Percentiles rank a stretch among this genome's conserved stretches.
phyloP scores from a whole-genome alignment of 2,797 vertebrate species.

The Pyrocephalus nanus region DNA sequence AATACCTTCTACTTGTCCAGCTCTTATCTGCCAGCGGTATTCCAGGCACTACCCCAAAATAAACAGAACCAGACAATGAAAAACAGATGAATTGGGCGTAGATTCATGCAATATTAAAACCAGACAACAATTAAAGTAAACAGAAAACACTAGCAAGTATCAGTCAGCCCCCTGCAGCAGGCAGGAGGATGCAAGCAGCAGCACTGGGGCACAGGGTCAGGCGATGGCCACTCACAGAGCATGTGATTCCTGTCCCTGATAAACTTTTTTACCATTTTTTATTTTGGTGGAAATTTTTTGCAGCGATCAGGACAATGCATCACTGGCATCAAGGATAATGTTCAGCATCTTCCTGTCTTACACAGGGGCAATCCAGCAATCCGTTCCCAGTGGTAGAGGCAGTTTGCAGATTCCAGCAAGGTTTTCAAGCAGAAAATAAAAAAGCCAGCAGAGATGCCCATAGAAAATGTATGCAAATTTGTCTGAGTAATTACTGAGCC shows the following conservation, averaged over 20 bases:
- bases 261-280: background rate
- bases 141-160: background rate
- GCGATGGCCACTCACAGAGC: background rate
- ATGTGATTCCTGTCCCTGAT: fast-evolving
- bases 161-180: background rate
- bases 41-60: background rate
- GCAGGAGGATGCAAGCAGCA: background rate
- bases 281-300: background rate
- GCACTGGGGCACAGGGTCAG: fast-evolving
- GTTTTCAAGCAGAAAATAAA: background rate
- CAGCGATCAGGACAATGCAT: background rate
- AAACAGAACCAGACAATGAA: background rate
- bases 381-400: background rate
- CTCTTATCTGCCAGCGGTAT: background rate
- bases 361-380: background rate
- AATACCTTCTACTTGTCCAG: background rate
- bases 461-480: constrained; percentile 21
- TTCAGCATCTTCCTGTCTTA: background rate
- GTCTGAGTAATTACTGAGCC: constrained; percentile 1
- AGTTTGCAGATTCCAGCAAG: background rate
- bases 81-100: background rate
- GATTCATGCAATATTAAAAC: constrained; percentile 4
- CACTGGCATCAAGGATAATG: background rate
- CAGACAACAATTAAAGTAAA: background rate
- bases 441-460: background rate